A percentile compares a stretch with the other conserved stretches of the same genome.
phyloP scores from a whole-genome alignment of 2,797 vertebrate species.

The Buceros bicornis region DNA sequence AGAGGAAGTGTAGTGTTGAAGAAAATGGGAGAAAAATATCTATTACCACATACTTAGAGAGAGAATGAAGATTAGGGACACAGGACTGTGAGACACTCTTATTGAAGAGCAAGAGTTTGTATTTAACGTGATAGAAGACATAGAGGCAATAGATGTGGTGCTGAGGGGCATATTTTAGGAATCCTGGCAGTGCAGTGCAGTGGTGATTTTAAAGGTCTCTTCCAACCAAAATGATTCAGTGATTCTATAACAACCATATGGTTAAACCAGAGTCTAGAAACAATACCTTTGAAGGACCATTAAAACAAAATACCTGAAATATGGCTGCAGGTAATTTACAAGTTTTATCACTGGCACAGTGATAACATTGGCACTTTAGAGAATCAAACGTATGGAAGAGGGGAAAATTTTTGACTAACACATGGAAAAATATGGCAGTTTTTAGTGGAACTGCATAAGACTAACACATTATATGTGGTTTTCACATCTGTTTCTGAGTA shows the following conservation, averaged over 20 bases:
- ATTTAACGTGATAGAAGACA: not conserved
- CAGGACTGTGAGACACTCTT: not conserved
- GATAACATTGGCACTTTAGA: not conserved
- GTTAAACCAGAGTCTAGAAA: not conserved
- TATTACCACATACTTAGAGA: not conserved
- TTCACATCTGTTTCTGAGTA: conserved; percentile 4
- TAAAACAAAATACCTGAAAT: not conserved
- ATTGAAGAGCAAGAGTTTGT: not conserved
- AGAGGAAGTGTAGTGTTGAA: not conserved
- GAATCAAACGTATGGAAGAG: not conserved
- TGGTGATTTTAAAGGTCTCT: too few species aligned
- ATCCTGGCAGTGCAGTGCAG: too few species aligned
- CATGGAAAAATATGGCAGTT: not conserved
- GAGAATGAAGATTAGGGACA: not conserved
- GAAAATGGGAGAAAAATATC: not conserved
- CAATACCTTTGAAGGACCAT: not conserved
- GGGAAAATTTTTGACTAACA: not conserved
- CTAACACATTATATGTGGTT: not conserved
- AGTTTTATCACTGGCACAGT: not conserved
- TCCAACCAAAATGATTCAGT: too few species aligned
- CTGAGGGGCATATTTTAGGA: too few species aligned
- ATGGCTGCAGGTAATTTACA: not conserved
- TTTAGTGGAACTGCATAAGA: not conserved
- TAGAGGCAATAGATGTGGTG: not conserved
- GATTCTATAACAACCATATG: not conserved